A percentile compares a stretch with the other conserved stretches of the same genome.
Conservation (phyloP, 2,113 vertebrate genomes). For the Lophura nycthemera region DNA sequence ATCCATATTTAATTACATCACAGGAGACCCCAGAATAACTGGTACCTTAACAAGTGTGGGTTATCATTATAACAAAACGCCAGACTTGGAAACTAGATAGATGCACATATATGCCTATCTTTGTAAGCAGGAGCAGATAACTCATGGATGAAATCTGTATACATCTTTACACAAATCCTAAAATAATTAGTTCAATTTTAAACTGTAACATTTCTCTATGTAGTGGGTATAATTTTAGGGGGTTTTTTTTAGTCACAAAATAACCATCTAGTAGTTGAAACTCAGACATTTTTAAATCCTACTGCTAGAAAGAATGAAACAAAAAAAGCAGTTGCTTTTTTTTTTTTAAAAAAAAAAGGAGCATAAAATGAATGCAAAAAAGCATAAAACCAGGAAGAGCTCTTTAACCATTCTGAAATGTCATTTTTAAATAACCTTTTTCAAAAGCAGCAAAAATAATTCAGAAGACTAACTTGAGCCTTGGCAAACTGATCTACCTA, state of each 20-base stretch:
- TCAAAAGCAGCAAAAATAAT: not conserved
- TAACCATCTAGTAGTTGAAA: not conserved
- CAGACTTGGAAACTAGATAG: not conserved
- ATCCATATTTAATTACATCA: not conserved
- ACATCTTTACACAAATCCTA: not conserved
- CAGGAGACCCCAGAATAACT: not conserved
- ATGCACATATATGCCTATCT: too few species aligned
- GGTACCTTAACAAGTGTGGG: too few species aligned
- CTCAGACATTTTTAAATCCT: not conserved
- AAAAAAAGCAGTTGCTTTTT: too few species aligned
- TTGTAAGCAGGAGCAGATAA: not conserved
- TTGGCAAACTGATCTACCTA: not conserved
- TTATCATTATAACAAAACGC: not conserved
- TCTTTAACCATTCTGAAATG: not conserved
- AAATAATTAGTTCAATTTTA: not conserved
- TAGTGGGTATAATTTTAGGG: not conserved
- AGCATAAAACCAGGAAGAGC: not conserved
- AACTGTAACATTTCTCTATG: not conserved
- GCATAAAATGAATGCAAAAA: not conserved
- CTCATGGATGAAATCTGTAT: not conserved
- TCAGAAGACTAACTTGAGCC: not conserved
- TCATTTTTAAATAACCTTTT: not conserved
- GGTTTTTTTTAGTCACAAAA: not conserved
- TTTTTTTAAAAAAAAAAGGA: not conserved
- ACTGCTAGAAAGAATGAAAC: not conserved